Percentiles rank a stretch among this genome's conserved stretches.
Evolutionary conservation across 2,113 vertebrate species (phyloP).

Genomic region (Oncorhynchus tshawytscha): DNA sequence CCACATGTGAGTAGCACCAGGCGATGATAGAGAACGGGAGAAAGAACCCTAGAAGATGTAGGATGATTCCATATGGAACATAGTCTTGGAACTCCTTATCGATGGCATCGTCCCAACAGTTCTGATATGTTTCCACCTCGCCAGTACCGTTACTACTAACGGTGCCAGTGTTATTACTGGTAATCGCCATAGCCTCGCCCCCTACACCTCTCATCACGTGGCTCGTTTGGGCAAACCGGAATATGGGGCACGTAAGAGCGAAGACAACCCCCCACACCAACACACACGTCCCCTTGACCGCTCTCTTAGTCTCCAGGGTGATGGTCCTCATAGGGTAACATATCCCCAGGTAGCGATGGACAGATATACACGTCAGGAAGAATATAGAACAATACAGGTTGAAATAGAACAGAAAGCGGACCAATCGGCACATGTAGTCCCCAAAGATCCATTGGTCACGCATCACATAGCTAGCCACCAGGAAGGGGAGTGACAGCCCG

Average conservation of each 20-base stretch:
- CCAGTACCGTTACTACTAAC: background rate
- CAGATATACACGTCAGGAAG: slow-evolving; percentile 86
- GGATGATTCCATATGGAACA: slow-evolving; percentile 76
- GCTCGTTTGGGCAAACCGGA: slow-evolving; percentile 78
- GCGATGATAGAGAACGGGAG: slow-evolving; percentile 78
- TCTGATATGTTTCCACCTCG: slow-evolving; percentile 59
- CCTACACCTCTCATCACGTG: slow-evolving; percentile 27
- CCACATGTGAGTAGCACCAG: slow-evolving; percentile 81
- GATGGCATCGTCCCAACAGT: slow-evolving; percentile 82
- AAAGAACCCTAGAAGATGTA: slow-evolving; percentile 79
- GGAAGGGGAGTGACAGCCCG: slow-evolving; percentile 80
- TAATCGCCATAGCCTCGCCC: slow-evolving; percentile 20
- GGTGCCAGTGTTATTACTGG: background rate
- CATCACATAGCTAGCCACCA: slow-evolving; percentile 78
- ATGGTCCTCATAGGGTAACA: slow-evolving; percentile 79
- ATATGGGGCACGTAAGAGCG: slow-evolving; percentile 78
- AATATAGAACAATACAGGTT: slow-evolving; percentile 86
- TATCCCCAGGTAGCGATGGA: slow-evolving; percentile 81
- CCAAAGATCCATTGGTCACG: slow-evolving; percentile 79
- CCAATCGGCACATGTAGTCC: slow-evolving; percentile 83
- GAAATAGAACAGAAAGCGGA: slow-evolving; percentile 83
- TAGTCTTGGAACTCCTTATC: slow-evolving; percentile 78
- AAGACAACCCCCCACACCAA: slow-evolving; percentile 80
- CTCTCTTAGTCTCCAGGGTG: slow-evolving; percentile 75
- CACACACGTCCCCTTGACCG: slow-evolving; percentile 75